Base-by-base conservation (phyloP, 1,140 invertebrate species). In the Pectinophora gossypiella region DNA sequence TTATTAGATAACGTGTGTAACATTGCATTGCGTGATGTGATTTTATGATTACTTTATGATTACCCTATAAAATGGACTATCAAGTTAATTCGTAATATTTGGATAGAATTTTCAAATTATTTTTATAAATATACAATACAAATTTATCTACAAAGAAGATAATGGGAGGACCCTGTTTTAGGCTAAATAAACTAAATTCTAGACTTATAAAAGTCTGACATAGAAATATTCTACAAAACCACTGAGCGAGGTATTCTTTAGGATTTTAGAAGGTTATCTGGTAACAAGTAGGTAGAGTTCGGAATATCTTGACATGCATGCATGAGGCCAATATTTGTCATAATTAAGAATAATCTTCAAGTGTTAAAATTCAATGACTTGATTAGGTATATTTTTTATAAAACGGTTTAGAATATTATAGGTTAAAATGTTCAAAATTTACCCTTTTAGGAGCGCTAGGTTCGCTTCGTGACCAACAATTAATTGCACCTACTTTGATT, bases 91-190 rank as follows among this genome's bases (percentile, higher is more conserved):
- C 69, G 65, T 59, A 60, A 49, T 73, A 73, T 76, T 78, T 72
- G 72, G 69, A 80, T 72, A 74, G 56, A 68, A 56, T 63, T 69
- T 49, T 58, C 53, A 54, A 67, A 68, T 38, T n/a, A 38, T 38
- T 13, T 19, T 12, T 44, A 44, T 66, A 66, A 71, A 72, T 72
- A 61, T 74, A 69, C 68, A 74, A 59, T 58, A 59, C 32, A 61
- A 42, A 40, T 57, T 57, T 74, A 76, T 75, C 65, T 74, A 81
- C 65, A 74, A 55, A 52, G 52, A 56, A 54, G 64, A 72, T 65
- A 63, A 64, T 75, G 65, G 65, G 76, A 73, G 64, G 76, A 82
- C 78, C 78, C 78, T 79, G 78, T 79, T 66, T 70, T 50, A 68
- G 64, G 64, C 54, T 67, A 53, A 65, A 42, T 59, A 68, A 61